Evolutionary conservation across 1,140 invertebrate species (phyloP).

Genomic region (Apis dorsata): DNA sequence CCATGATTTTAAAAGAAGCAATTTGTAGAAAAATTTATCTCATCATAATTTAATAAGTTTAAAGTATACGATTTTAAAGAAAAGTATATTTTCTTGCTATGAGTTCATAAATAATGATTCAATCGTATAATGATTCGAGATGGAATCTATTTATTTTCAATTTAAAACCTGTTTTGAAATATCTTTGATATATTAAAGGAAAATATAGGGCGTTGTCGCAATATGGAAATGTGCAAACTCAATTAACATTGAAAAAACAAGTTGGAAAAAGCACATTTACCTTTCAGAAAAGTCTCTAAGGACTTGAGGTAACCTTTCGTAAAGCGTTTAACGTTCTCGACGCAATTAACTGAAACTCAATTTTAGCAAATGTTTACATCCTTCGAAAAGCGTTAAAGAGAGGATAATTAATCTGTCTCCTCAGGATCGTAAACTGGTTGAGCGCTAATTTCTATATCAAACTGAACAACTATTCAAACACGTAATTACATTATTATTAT

Average conservation of each 20-base stretch:
- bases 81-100: background rate
- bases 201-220: background rate
- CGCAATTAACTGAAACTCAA: conserved; percentile 17
- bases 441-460: background rate
- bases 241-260: conserved; percentile 9
- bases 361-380: conserved; percentile 6
- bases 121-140: background rate
- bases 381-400: background rate
- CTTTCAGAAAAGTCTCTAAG: conserved; percentile 8
- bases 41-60: background rate
- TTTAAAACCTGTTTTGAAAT: background rate
- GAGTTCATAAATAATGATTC: background rate
- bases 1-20: no score
- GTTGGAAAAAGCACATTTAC: conserved; percentile 7
- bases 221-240: background rate
- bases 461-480: background rate
- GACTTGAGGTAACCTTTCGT: background rate
- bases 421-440: background rate
- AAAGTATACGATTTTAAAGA: background rate
- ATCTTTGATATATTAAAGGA: background rate
- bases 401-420: conserved; percentile 7
- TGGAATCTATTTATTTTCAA: background rate
- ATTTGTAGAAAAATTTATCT: no score
- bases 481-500: background rate
- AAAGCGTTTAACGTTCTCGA: background rate